These are phyloP conservation scores for Gouania willdenowi DNA, from an alignment of 2,797 vertebrate species.

Conservation along the genomic window DNA sequence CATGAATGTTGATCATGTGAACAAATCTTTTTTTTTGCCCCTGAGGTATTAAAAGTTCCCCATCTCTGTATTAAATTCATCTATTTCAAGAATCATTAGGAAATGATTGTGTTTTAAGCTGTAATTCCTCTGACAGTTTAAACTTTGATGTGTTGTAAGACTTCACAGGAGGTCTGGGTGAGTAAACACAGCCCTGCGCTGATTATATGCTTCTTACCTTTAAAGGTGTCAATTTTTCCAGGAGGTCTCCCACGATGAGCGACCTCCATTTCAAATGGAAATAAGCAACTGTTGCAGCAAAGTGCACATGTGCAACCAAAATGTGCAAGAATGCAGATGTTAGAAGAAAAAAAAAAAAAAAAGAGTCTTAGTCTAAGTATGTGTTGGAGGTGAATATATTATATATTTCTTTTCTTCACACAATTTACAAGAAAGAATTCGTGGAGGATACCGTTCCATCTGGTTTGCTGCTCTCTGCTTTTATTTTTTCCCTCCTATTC, in stretches of 20 bases:
- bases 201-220: slow-evolving; percentile 54
- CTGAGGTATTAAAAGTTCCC: no score
- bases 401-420: slow-evolving; percentile 20
- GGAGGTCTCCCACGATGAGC: slow-evolving; percentile 54
- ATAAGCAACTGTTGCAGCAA: slow-evolving; percentile 20
- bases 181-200: slow-evolving; percentile 50
- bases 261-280: slow-evolving; percentile 29
- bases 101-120: no score
- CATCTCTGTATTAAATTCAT: no score
- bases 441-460: slow-evolving; percentile 9
- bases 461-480: slow-evolving; percentile 11
- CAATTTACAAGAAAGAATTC: slow-evolving; percentile 29
- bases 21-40: no score
- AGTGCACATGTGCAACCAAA: slow-evolving; percentile 14
- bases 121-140: no score
- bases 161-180: slow-evolving; percentile 46
- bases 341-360: slow-evolving; percentile 17
- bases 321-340: slow-evolving; percentile 14
- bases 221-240: slow-evolving; percentile 69
- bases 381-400: slow-evolving; percentile 39
- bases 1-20: no score
- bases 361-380: no score
- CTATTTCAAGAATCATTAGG: no score
- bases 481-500: slow-evolving; percentile 8
- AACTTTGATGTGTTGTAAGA: no score